phyloP scores from a whole-genome alignment of 2,113 vertebrate genomes.

The Aptenodytes patagonicus region DNA sequence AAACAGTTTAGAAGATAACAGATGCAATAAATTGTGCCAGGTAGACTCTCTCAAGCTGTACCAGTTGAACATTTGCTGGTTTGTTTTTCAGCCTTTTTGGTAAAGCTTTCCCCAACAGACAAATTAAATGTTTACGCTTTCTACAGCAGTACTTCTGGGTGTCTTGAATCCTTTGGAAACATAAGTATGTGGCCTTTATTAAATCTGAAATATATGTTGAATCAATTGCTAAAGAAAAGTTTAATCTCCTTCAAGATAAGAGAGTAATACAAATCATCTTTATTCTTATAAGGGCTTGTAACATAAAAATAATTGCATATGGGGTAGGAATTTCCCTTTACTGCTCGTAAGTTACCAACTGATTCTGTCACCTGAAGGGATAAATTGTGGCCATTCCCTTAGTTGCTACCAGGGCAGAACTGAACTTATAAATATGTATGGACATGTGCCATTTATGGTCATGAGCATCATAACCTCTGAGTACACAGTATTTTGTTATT shows the following conservation, averaged over 20 bases:
- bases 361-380: not conserved
- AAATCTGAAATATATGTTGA: not conserved
- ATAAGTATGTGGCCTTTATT: not conserved
- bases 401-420: not conserved
- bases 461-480: not conserved
- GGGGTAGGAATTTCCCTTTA: not conserved
- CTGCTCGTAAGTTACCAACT: not conserved
- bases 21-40: not conserved
- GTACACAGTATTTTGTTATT: not conserved
- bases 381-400: not conserved
- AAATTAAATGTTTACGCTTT: conserved; percentile 15
- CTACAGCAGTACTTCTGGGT: not conserved
- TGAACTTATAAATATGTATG: not conserved
- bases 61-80: not conserved
- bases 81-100: not conserved
- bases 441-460: not conserved
- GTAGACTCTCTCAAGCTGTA: not conserved
- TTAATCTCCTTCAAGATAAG: not conserved
- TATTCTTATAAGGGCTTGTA: not conserved
- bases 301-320: not conserved
- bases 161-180: not conserved
- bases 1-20: not conserved
- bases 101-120: not conserved
- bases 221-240: not conserved
- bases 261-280: not conserved